Percentiles rank a stretch among this genome's conserved stretches.
Conservation (phyloP, 2,797 vertebrate species). For the Limnodromus scolopaceus region DNA sequence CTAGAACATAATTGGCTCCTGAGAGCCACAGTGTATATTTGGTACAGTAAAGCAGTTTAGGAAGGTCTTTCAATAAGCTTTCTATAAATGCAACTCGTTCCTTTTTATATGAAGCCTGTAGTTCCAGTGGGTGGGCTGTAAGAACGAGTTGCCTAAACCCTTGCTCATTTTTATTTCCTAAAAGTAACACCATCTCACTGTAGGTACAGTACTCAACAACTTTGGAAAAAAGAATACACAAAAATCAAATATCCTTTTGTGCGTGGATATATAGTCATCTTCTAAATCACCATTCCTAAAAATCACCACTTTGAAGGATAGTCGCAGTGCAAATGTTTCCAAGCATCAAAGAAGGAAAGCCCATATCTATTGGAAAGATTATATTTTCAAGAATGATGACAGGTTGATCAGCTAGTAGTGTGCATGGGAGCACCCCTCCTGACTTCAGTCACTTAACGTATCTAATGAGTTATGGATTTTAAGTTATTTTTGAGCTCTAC, state of each 20-base stretch:
- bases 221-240: neutral
- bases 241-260: neutral
- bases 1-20: constrained; percentile 27
- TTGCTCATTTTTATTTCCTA: neutral
- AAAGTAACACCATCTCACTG: neutral
- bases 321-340: neutral
- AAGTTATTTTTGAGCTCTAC: neutral
- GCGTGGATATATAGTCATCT: neutral
- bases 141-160: neutral
- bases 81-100: neutral
- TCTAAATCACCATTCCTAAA: neutral
- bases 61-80: constrained; percentile 7
- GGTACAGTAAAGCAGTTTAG: neutral
- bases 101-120: neutral
- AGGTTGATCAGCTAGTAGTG: neutral
- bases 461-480: neutral
- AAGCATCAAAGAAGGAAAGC: neutral
- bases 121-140: neutral
- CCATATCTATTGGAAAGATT: neutral
- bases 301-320: neutral
- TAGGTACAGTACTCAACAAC: neutral
- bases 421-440: neutral
- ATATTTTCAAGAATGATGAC: neutral
- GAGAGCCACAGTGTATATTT: neutral
- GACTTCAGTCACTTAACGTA: neutral